A percentile compares a stretch with the other conserved stretches of the same genome.
These are phyloP conservation scores for Limnephilus rhombicus DNA, from an alignment of 2,888 invertebrate species.

Conservation along the genomic window DNA sequence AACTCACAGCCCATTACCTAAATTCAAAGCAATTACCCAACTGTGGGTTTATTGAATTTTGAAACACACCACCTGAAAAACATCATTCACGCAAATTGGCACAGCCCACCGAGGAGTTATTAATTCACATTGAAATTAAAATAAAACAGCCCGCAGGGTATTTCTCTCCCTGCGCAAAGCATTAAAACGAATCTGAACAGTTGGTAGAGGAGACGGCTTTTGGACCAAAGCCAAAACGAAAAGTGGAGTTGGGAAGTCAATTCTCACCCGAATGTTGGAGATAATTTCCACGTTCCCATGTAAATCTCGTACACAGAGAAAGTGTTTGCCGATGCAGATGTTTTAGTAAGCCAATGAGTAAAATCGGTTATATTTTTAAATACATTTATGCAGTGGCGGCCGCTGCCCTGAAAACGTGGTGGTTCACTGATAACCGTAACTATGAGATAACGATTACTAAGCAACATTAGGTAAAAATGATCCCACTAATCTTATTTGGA, in stretches of 20 bases:
- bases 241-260: conserved; percentile 21
- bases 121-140: conserved; percentile 20
- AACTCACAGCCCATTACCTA: background rate
- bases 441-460: no score
- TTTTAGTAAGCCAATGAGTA: background rate
- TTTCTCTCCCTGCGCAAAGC: background rate
- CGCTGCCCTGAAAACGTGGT: no score
- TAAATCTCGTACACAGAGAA: background rate
- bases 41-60: background rate
- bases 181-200: conserved; percentile 23
- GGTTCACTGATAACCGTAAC: no score
- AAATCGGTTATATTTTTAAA: background rate
- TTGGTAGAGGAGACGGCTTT: background rate
- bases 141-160: background rate
- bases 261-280: background rate
- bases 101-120: background rate
- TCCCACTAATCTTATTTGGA: no score
- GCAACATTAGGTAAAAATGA: no score
- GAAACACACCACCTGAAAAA: background rate
- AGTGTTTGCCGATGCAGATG: conserved; percentile 9
- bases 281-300: background rate
- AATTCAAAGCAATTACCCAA: background rate
- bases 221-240: conserved; percentile 18
- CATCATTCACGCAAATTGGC: conserved; percentile 4
- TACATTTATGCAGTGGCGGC: no score